phyloP scores from a whole-genome alignment of 2,797 vertebrate species.

The Pygocentrus nattereri region DNA sequence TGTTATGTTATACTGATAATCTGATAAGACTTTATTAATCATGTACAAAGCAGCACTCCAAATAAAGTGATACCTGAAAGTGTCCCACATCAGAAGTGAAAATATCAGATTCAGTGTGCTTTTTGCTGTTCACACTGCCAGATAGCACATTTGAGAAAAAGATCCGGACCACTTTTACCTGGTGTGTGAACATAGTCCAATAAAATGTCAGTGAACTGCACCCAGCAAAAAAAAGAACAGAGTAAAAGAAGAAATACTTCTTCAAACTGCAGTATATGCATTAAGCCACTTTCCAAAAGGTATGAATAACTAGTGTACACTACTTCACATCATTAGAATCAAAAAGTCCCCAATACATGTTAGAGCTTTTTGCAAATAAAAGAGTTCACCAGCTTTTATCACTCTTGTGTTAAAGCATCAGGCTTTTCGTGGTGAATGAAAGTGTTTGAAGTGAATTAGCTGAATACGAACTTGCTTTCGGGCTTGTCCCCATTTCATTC shows the following conservation, averaged over 20 bases:
- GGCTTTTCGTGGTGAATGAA: background rate
- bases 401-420: background rate
- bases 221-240: too few relatives aligned
- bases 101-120: too few relatives aligned
- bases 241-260: background rate
- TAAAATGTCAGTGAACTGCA: too few relatives aligned
- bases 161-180: too few relatives aligned
- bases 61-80: too few relatives aligned
- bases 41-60: too few relatives aligned
- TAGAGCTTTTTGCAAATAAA: conserved; percentile 2
- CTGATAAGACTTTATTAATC: too few relatives aligned
- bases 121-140: too few relatives aligned
- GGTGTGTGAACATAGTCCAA: too few relatives aligned
- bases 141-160: too few relatives aligned
- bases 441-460: conserved; percentile 1
- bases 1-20: too few relatives aligned
- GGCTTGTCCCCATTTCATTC: conserved; percentile 22
- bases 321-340: background rate
- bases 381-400: background rate
- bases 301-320: background rate
- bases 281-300: background rate
- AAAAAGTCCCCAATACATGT: background rate
- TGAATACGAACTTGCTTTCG: background rate
- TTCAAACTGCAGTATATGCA: background rate
- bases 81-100: too few relatives aligned